These are phyloP conservation scores for Sus scrofa DNA, from an alignment of 2,113 vertebrate genomes.

Conservation along the genomic window T2T-Sscrofa CM000815.6:37837501-37838000, in stretches of 20 bases:
- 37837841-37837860: not conserved
- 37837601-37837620: not conserved
- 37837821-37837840: not conserved
- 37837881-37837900: not conserved
- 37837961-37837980: not conserved
- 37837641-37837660: not conserved
- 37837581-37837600: not conserved
- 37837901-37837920: not conserved
- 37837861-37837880: not conserved
- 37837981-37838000: not conserved
- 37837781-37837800: not conserved
- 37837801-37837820: not conserved
- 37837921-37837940: not conserved
- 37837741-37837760: not conserved
- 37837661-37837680: not conserved
- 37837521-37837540: not conserved
- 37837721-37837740: not conserved
- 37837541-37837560: constrained; percentile 12
- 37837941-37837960: not conserved
- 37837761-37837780: not conserved
- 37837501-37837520: not conserved
- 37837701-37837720: not conserved
- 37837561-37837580: not conserved
- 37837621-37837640: not conserved
- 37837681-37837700: not conserved